Percentiles rank a stretch among this genome's conserved stretches.
Evolutionary conservation across 1,140 invertebrate genomes (phyloP).

Genomic region (Heliconius melpomene): DNA sequence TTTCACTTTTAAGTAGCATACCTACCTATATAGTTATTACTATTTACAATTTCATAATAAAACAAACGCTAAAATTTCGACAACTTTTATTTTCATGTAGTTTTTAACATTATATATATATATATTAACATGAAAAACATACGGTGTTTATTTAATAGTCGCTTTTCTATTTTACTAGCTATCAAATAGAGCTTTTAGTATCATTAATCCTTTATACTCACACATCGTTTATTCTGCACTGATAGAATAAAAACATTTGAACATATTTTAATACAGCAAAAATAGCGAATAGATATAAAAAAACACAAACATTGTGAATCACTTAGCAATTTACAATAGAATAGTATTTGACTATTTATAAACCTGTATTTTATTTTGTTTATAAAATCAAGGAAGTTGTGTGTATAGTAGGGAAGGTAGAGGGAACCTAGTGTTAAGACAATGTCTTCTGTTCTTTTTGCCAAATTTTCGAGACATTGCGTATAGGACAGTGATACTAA

Average conservation of each 20-base stretch:
- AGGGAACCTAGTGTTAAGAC: no score
- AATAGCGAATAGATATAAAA: not conserved
- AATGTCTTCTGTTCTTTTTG: no score
- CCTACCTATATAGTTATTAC: no score
- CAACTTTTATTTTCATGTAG: no score
- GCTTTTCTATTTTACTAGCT: not conserved
- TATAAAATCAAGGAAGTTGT: not conserved
- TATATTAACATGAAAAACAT: no score
- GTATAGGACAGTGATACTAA: no score
- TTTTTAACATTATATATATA: no score
- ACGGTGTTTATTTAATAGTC: not conserved
- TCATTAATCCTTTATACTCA: conserved; percentile 14
- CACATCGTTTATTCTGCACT: not conserved
- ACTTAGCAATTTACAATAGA: not conserved
- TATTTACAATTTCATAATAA: no score
- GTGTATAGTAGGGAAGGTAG: no score
- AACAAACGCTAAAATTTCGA: no score
- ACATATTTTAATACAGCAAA: not conserved
- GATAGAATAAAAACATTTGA: not conserved
- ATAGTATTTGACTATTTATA: not conserved
- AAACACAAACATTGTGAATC: not conserved
- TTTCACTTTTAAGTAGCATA: no score
- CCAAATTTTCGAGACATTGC: no score
- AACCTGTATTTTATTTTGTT: not conserved
- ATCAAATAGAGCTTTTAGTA: conserved; percentile 8